Evolutionary conservation across 30 jellyfish, hydroid and myxozoan genomes (phyloP).

Genomic region (Cassiopea xamachana): DNA sequence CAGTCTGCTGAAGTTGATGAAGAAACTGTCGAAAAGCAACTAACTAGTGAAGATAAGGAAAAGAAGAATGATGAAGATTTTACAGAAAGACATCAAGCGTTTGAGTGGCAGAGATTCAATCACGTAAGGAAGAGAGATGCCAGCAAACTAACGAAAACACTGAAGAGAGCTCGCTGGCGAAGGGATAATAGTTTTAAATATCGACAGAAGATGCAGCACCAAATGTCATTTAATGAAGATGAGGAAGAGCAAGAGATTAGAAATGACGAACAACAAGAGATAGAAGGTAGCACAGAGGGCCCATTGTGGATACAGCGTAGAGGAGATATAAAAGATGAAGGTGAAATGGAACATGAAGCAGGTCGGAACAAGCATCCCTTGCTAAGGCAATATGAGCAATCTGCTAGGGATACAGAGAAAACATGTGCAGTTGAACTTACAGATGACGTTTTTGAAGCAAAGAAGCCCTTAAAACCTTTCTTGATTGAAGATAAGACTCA

Average conservation of each 20-base stretch:
- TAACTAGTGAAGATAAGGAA: background rate
- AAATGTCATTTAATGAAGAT: conserved; percentile 60
- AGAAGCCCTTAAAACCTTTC: too few species aligned
- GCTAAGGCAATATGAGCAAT: background rate
- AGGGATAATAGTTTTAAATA: conserved; percentile 58
- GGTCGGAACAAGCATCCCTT: background rate
- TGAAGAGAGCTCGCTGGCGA: conserved; percentile 52
- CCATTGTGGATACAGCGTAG: background rate
- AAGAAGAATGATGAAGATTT: background rate
- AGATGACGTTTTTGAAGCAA: too few species aligned
- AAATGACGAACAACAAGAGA: background rate
- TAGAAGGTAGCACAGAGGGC: background rate
- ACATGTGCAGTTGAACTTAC: too few species aligned
- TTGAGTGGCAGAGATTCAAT: conserved; percentile 54
- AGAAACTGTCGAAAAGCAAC: background rate
- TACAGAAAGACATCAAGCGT: conserved; percentile 7
- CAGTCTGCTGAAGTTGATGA: conserved; percentile 61
- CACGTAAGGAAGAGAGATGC: conserved; percentile 37
- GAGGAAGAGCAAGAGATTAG: conserved; percentile 44
- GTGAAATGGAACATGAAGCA: background rate
- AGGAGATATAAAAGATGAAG: background rate
- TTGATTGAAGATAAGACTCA: too few species aligned
- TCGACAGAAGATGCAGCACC: conserved; percentile 60
- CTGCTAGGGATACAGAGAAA: too few species aligned
- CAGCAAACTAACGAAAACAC: conserved; percentile 6